phyloP scores from a whole-genome alignment of 2,113 vertebrate species.

The Catharus minimus region DNA sequence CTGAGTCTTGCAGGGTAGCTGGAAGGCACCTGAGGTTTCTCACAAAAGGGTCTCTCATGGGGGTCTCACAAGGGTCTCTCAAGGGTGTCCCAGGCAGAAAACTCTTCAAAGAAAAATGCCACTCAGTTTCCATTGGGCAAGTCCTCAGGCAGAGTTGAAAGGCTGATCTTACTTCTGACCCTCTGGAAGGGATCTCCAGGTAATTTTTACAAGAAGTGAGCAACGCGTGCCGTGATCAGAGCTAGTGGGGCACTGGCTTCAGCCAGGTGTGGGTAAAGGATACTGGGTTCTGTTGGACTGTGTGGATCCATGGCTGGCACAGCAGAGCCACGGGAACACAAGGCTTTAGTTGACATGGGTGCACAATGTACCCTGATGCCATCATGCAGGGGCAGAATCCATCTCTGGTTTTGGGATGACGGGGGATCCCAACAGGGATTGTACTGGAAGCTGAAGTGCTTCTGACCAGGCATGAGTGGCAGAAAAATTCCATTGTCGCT shows the following conservation, averaged over 20 bases:
- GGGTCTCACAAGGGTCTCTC: neutral
- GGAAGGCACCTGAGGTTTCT: neutral
- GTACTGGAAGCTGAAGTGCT: neutral
- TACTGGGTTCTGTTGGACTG: neutral
- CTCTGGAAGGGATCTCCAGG: neutral
- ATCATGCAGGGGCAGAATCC: neutral
- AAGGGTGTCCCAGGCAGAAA: neutral
- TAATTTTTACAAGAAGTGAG: neutral
- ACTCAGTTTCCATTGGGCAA: neutral
- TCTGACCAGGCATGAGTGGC: neutral
- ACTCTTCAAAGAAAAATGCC: neutral
- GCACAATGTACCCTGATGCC: neutral
- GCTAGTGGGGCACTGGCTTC: neutral
- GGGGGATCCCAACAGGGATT: neutral
- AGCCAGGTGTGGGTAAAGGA: neutral
- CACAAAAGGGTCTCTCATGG: neutral
- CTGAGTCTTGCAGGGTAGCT: neutral
- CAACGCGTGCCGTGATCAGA: neutral
- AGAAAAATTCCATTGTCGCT: neutral
- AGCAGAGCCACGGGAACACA: neutral
- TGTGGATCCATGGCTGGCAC: neutral
- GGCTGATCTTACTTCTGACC: neutral
- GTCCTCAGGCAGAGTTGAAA: neutral
- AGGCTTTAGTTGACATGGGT: too few relatives aligned
- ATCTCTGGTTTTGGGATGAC: neutral